phyloP scores from a whole-genome alignment of 2,113 vertebrate genomes.

The human (Homo sapiens) region GRCh38 chr12:77076001-77076500 shows the following conservation, averaged over 20 bases:
- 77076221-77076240: neutral
- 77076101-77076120: conserved; percentile 7
- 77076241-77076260: neutral
- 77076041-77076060: conserved; percentile 54
- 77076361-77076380: neutral
- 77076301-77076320: neutral
- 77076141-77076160: conserved; percentile 52
- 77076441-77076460: neutral
- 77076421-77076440: neutral
- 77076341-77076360: neutral
- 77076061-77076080: conserved; percentile 20
- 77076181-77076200: neutral
- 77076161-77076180: conserved; percentile 26
- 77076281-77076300: neutral
- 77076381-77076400: neutral
- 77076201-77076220: neutral
- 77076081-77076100: neutral
- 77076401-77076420: neutral
- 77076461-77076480: neutral
- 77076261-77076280: neutral
- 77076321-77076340: neutral
- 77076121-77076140: conserved; percentile 41
- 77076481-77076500: neutral
- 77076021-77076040: neutral
- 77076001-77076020: conserved; percentile 17